Base-by-base conservation (phyloP, 1,140 invertebrate genomes). In the Teleogryllus occipitalis region DNA sequence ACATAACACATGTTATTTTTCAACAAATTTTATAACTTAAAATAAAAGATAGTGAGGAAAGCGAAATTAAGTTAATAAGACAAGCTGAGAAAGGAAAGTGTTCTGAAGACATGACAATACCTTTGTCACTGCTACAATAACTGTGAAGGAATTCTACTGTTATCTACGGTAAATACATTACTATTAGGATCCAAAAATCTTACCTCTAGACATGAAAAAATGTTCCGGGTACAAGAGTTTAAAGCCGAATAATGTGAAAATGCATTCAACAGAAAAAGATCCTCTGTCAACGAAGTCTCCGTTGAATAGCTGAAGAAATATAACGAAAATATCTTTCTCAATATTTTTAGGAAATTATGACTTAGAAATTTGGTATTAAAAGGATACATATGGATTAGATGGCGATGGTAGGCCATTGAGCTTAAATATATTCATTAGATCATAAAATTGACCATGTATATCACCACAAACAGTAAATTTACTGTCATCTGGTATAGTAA, bases 381-480 rank as follows among this genome's bases (percentile, higher is more conserved):
- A 89, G 88, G 88, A 89, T 93, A 95, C 93, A 89, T 99, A 99
- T 81, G 98, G 98, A 89, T 99, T 99, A 74, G 90, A 92, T 85
- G 95, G 91, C 14, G 96, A 98, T 15, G 98, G 98, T 73, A 97
- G 86, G 14, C 97, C 98, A 88, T 99, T 99, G 73, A 99, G 88
- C 84, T 97, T 90, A 88, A 99, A 99, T 82, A 99, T 98, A 88
- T 99, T 98, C 88, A 98, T 91, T 75, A 99, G 87, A 89, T 99
- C 98, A 87, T 97, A 99, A 88, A 93, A 99, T 87, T 99, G 98
- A 39, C 98, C 98, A 87, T 99, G 98, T 83, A 99, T 97, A 87
- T 99, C 98, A n/a, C 98, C 98, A 88, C 98, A 99, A 78, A 99
- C 94, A 48, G 98, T 99, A 86, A 99, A 99, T 89, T 99, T 99